Evolutionary conservation across 1,140 invertebrate species (phyloP).

Genomic region (Pseudomyrmex sp.): DNA sequence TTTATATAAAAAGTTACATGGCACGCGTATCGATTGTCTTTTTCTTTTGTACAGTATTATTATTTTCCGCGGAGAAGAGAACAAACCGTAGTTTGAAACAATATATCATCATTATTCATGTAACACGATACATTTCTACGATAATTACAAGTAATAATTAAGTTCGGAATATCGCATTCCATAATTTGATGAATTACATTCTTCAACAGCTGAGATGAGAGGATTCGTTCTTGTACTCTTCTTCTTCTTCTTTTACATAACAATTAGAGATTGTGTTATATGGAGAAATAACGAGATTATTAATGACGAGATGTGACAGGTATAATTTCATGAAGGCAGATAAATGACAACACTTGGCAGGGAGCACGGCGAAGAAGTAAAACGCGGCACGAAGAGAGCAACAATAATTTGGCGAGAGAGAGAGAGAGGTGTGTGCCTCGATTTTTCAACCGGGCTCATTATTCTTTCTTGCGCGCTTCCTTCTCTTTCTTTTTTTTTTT

Average conservation of each 20-base stretch:
- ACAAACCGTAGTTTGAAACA: too few species aligned
- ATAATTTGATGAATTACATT: too few species aligned
- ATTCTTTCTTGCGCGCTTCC: conserved; percentile 42
- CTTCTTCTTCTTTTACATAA: not conserved
- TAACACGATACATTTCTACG: too few species aligned
- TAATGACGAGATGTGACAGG: not conserved
- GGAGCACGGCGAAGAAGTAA: not conserved
- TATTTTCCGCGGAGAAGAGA: too few species aligned
- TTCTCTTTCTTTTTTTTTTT: not conserved
- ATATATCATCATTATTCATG: too few species aligned
- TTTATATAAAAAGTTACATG: too few species aligned
- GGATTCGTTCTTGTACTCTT: too few species aligned
- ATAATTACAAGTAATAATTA: too few species aligned
- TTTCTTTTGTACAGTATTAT: too few species aligned
- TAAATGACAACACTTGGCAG: not conserved
- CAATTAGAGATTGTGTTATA: not conserved
- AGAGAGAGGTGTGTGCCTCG: conserved; percentile 10
- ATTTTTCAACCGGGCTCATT: conserved; percentile 65
- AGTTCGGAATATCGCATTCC: too few species aligned
- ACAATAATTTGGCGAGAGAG: conserved; percentile 56
- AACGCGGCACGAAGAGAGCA: conserved; percentile 18
- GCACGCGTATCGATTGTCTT: too few species aligned
- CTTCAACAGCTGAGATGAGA: too few species aligned
- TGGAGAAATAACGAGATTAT: conserved; percentile 1
- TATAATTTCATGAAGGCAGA: conserved; percentile 10